phyloP scores from a whole-genome alignment of 1,140 invertebrate genomes.

The Theocolax elegans region DNA sequence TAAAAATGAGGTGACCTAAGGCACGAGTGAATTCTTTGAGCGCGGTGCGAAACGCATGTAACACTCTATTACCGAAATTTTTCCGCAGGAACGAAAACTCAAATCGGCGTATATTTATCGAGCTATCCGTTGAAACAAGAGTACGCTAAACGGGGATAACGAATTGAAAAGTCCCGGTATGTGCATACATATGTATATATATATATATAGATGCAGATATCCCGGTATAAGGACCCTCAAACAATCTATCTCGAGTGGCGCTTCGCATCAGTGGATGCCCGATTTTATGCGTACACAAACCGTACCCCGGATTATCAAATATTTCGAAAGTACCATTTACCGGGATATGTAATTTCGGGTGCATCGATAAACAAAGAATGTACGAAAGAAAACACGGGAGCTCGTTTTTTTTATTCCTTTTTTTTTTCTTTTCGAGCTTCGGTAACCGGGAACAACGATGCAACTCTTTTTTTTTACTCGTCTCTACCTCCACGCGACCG shows the following conservation, averaged over 20 bases:
- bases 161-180: constrained; percentile 1
- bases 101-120: neutral
- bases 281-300: constrained; percentile 48
- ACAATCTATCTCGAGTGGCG: constrained; percentile 15
- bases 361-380: too few species aligned
- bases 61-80: too few species aligned
- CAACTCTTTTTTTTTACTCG: neutral
- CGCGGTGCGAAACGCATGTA: too few species aligned
- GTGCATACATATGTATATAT: too few species aligned
- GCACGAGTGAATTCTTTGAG: too few species aligned
- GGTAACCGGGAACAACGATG: constrained; percentile 11
- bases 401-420: too few species aligned
- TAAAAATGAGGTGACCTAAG: too few species aligned
- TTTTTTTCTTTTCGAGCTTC: constrained; percentile 28
- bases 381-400: too few species aligned
- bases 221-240: constrained; percentile 10
- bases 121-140: neutral
- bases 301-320: constrained; percentile 21
- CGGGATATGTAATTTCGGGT: constrained; percentile 6
- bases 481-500: constrained; percentile 43
- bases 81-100: neutral
- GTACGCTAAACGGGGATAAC: neutral
- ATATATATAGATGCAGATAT: too few species aligned
- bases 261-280: neutral
- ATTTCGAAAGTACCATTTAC: constrained; percentile 11